phyloP scores from a whole-genome alignment of 2,797 vertebrate species.

The Otolemur crassicaudatus region DNA sequence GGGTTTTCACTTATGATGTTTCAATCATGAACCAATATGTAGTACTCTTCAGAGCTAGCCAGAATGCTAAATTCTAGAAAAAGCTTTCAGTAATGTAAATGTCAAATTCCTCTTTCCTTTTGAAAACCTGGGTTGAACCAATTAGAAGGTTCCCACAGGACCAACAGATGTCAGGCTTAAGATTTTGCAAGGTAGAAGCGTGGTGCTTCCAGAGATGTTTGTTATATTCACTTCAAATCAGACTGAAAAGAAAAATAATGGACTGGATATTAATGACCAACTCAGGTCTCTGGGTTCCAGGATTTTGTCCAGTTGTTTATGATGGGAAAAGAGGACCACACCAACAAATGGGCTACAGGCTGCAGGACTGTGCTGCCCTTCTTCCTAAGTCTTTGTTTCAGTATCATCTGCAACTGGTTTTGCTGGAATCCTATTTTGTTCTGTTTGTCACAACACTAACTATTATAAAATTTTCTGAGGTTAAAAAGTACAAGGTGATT shows the following conservation, averaged over 20 bases:
- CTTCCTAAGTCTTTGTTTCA: constrained; percentile 16
- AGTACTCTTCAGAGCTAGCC: constrained; percentile 22
- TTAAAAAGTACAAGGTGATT: constrained; percentile 44
- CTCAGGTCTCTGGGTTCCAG: neutral
- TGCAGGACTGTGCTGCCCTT: neutral
- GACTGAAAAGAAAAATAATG: neutral
- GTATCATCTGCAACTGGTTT: neutral
- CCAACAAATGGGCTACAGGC: neutral
- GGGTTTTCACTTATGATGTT: neutral
- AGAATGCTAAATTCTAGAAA: constrained; percentile 32
- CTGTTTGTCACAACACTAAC: constrained; percentile 25
- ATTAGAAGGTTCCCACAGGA: neutral
- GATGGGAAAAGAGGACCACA: neutral
- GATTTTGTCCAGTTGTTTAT: neutral
- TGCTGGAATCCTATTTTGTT: neutral
- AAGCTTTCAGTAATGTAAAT: neutral
- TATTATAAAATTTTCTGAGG: constrained; percentile 48
- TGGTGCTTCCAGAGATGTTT: neutral
- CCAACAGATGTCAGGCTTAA: neutral
- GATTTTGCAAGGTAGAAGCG: neutral
- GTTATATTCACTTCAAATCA: neutral
- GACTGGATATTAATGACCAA: neutral
- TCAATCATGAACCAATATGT: neutral
- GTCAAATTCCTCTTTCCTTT: neutral
- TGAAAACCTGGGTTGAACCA: neutral